Evolutionary conservation across 2,888 invertebrate species (phyloP), one percentile per base, ranked within the genome.

Genomic region (Apamea anceps): DNA sequence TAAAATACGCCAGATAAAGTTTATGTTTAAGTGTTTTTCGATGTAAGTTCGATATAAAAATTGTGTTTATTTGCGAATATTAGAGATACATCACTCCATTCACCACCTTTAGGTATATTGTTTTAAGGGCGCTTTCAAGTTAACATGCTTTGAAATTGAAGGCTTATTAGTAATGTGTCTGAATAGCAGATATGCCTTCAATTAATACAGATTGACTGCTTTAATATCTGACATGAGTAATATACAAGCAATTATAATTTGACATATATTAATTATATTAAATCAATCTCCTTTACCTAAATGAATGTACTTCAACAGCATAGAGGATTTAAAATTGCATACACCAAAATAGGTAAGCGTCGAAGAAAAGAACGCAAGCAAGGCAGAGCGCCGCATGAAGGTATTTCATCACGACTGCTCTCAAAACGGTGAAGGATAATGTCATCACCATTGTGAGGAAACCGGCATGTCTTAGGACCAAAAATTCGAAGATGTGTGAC

Each of bases 221-320:
- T 54, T 54, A 37, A 32, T 51, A 28, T 82, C 28, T 32, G 48
- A 42, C 63, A n/a, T 54, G 28, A 74, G 15, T 28, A 25, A 66
- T 37, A 54, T 21, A 6, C 1, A 37, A 65, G 48, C 25, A 62
- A 57, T 80, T 48, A 82, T 42, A 68, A 75, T 68, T 18, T 18
- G 28, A 1, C 28, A 65, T 37, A 25, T 80, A 81, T 57, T 37
- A 28, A 81, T 73, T 65, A 81, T 12, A 57, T 28, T 4, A 57
- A 37, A 57, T 37, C 7, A 57, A 28, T 65, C 37, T 48, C 37
- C 28, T 25, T 68, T 15, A 42, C 48, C 25, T 2, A 51, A 81
- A 42, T 42, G 0, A 42, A 42, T 42, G 42, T 42, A 42, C 42
- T 7, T 42, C 42, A 42, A 42, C 7, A 42, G 42, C 42, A 42